A percentile compares a stretch with the other conserved stretches of the same genome.
Evolutionary conservation across 2,113 vertebrate species (phyloP).

Genomic region (Galemys pyrenaicus): DNA sequence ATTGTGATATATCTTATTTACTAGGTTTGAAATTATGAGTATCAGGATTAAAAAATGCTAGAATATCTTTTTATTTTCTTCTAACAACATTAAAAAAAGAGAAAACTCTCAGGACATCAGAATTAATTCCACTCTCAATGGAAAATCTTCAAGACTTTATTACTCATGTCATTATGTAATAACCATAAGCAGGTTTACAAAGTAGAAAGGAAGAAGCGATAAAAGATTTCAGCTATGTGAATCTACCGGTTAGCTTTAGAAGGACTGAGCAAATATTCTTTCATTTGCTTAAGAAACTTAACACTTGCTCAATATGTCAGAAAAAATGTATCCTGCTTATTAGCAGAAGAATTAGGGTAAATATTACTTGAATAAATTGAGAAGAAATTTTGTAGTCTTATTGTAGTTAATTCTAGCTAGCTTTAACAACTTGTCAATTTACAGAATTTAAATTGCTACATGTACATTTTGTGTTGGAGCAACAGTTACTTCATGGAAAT

Average conservation of each 20-base stretch:
- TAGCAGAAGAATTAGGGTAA: conserved; percentile 27
- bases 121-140: conserved; percentile 54
- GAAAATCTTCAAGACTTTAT: conserved; percentile 64
- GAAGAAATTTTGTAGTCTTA: conserved; percentile 9
- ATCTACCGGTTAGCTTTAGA: conserved; percentile 7
- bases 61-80: conserved; percentile 6
- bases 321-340: conserved; percentile 6
- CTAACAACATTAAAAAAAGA: neutral
- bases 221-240: conserved; percentile 35
- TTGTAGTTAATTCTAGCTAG: neutral
- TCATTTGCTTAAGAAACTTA: conserved; percentile 52
- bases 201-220: conserved; percentile 25
- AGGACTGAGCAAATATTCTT: neutral
- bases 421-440: neutral
- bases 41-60: conserved; percentile 36
- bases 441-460: neutral
- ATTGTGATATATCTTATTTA: conserved; percentile 31
- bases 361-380: conserved; percentile 42
- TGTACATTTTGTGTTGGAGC: neutral
- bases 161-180: conserved; percentile 56
- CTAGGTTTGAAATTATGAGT: conserved; percentile 16
- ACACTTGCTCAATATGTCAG: neutral
- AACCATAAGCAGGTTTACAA: conserved; percentile 59
- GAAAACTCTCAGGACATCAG: neutral
- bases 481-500: neutral